phyloP scores from a whole-genome alignment of 2,113 vertebrate genomes.

The Apteryx owenii region DNA sequence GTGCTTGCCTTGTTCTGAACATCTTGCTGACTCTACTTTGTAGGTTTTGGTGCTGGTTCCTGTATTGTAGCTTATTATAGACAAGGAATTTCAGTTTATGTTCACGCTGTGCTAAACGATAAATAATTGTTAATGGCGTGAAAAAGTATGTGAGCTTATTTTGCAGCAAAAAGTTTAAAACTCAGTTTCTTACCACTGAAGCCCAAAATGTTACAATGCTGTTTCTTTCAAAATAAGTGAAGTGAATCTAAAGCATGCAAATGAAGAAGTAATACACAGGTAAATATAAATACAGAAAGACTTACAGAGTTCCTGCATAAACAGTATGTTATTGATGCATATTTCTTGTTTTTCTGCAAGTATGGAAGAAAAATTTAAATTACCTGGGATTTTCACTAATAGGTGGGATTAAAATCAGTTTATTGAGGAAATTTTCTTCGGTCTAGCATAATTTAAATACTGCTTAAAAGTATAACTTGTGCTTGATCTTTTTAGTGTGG shows the following conservation, averaged over 20 bases:
- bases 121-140: not conserved
- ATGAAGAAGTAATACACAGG: not conserved
- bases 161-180: not conserved
- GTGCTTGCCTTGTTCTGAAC: not conserved
- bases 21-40: not conserved
- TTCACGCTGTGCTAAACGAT: not conserved
- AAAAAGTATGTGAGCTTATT: not conserved
- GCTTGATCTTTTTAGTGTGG: not conserved
- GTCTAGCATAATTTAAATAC: not conserved
- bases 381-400: not conserved
- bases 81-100: not conserved
- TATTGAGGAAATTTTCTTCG: not conserved
- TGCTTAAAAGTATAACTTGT: not conserved
- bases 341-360: not conserved
- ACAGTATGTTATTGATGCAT: not conserved
- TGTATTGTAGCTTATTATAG: not conserved
- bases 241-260: not conserved
- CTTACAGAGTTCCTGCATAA: not conserved
- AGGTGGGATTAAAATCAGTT: not conserved
- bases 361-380: not conserved
- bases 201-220: not conserved
- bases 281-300: not conserved
- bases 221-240: not conserved
- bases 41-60: not conserved
- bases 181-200: not conserved